Conservation (phyloP, 2,113 vertebrate genomes). For the Suricata suricatta region DNA sequence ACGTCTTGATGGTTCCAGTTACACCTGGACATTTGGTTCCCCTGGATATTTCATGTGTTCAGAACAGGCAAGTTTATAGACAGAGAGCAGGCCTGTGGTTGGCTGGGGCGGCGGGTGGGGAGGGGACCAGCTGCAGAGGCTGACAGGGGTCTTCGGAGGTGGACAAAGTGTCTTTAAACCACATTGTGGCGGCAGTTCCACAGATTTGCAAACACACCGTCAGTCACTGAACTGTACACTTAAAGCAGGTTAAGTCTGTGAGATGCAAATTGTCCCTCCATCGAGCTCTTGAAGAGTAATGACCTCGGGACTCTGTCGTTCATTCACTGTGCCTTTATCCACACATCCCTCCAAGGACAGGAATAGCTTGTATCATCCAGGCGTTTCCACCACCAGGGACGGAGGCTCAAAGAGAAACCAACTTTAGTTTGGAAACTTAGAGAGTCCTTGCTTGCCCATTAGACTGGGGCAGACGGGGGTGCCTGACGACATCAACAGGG, state of each 20-base stretch:
- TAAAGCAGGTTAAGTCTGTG: background rate
- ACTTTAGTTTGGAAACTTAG: background rate
- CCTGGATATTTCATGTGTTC: background rate
- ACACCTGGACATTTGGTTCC: background rate
- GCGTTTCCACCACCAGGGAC: background rate
- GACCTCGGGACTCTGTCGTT: fast-evolving
- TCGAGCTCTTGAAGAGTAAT: background rate
- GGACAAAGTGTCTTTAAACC: background rate
- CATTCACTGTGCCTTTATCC: fast-evolving
- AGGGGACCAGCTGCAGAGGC: fast-evolving
- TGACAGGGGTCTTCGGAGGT: too few species aligned
- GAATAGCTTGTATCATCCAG: fast-evolving
- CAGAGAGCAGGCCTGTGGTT: fast-evolving
- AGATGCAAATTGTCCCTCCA: background rate
- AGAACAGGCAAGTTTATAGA: background rate
- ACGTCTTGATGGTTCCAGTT: fast-evolving
- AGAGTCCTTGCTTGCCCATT: background rate
- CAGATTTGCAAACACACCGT: fast-evolving
- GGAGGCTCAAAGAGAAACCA: background rate
- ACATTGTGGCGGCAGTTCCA: background rate
- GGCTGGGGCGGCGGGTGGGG: background rate
- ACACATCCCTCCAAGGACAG: background rate
- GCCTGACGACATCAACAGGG: fast-evolving
- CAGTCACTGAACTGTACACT: background rate
- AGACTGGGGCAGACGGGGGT: fast-evolving